Percentiles rank a stretch among this genome's conserved stretches.
These are phyloP conservation scores for Eupithecia tripunctaria DNA, from an alignment of 2,888 invertebrate species.

Conservation along the genomic window DNA sequence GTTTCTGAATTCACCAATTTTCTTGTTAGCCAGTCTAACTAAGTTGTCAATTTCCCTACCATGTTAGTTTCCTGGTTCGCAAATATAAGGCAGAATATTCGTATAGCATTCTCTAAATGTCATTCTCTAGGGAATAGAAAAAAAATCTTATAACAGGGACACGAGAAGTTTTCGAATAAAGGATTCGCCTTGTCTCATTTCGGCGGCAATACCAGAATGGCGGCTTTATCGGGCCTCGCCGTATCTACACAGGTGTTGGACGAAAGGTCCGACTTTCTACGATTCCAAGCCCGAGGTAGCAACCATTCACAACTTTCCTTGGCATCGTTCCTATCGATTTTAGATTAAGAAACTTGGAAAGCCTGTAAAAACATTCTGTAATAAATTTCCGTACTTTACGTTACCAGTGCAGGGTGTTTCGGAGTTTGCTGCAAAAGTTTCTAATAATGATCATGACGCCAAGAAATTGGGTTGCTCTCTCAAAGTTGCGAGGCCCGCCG, in stretches of 20 bases:
- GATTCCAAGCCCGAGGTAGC: constrained; percentile 71
- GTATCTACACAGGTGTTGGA: constrained; percentile 77
- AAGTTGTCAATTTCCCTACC: no score
- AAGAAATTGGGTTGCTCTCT: constrained; percentile 41
- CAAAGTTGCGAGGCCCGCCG: constrained; percentile 20
- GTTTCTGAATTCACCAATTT: no score
- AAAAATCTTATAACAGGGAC: constrained; percentile 27
- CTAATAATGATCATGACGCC: constrained; percentile 59
- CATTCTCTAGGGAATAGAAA: background rate
- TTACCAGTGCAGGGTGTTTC: constrained; percentile 62
- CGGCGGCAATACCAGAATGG: constrained; percentile 57
- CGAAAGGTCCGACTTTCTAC: constrained; percentile 76
- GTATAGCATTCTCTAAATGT: background rate
- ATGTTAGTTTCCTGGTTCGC: no score
- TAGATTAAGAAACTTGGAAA: constrained; percentile 81
- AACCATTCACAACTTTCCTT: constrained; percentile 80
- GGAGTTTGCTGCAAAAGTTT: constrained; percentile 59
- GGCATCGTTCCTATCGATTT: constrained; percentile 80
- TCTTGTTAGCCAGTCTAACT: no score
- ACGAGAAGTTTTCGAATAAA: constrained; percentile 52
- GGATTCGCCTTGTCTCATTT: constrained; percentile 68
- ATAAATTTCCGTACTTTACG: constrained; percentile 74
- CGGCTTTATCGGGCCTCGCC: constrained; percentile 68
- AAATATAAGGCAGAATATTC: background rate
- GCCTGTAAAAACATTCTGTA: constrained; percentile 79